These are phyloP conservation scores for Petrocephalus sullivani DNA, from an alignment of 2,797 vertebrate species.

Conservation along the genomic window DNA sequence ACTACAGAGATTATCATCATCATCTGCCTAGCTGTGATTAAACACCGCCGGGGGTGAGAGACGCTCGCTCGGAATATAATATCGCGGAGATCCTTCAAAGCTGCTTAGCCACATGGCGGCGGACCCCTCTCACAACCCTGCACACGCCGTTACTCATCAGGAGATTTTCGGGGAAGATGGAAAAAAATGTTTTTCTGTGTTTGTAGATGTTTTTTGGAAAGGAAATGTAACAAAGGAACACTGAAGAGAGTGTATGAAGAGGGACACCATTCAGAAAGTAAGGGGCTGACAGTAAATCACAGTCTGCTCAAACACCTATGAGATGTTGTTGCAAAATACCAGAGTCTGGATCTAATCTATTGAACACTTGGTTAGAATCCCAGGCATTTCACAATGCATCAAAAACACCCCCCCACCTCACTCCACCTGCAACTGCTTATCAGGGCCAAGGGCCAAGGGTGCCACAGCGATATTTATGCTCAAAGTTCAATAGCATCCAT, in stretches of 20 bases:
- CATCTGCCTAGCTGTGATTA: not conserved
- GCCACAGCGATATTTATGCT: slow-evolving; percentile 37
- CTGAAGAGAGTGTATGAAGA: too few species aligned
- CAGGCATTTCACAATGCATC: not conserved
- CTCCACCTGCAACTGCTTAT: slow-evolving; percentile 44
- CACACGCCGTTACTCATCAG: not conserved
- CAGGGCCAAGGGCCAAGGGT: slow-evolving; percentile 59
- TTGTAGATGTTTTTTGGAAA: too few species aligned
- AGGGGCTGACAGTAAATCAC: not conserved
- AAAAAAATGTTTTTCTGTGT: not conserved
- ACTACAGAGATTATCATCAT: not conserved
- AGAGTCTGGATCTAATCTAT: not conserved
- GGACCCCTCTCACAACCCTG: not conserved
- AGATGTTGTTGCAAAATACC: not conserved
- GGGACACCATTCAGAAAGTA: too few species aligned
- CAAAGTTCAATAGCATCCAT: slow-evolving; percentile 62
- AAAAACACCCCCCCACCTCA: not conserved
- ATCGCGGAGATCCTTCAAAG: not conserved
- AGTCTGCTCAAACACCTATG: not conserved
- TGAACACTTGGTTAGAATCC: not conserved
- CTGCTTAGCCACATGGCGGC: not conserved
- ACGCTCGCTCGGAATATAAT: not conserved
- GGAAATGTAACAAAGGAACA: not conserved
- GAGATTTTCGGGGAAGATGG: not conserved
- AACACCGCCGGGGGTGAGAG: not conserved